Conservation (phyloP, 2,888 invertebrate species). For the Cosmia pyralina region DNA sequence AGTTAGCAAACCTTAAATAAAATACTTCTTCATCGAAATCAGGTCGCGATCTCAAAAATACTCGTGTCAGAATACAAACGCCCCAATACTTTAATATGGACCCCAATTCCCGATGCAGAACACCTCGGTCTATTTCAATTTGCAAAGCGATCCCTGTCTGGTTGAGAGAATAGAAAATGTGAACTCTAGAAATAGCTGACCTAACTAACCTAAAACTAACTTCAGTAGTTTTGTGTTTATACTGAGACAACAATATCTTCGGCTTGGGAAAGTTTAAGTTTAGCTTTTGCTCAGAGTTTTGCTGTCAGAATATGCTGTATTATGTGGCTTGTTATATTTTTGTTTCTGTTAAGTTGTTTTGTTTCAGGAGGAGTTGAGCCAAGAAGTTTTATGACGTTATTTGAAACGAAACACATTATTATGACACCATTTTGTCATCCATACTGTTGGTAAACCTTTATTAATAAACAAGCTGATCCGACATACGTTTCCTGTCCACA, state of each 20-base stretch:
- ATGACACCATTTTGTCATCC: slow-evolving; percentile 10
- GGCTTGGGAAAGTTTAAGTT: slow-evolving; percentile 36
- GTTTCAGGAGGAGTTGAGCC: slow-evolving; percentile 10
- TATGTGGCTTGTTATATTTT: slow-evolving; percentile 29
- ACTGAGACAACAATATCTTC: slow-evolving; percentile 49
- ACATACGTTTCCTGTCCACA: too few species aligned
- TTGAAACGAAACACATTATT: slow-evolving; percentile 21
- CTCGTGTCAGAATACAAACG: slow-evolving; percentile 16
- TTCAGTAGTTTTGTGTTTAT: slow-evolving; percentile 53
- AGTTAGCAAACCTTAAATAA: slow-evolving; percentile 29
- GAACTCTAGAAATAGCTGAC: slow-evolving; percentile 61
- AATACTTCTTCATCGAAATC: slow-evolving; percentile 27
- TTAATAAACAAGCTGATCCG: too few species aligned
- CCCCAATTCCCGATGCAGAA: slow-evolving; percentile 43
- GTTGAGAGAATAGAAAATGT: slow-evolving; percentile 55
- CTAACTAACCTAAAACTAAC: slow-evolving; percentile 58
- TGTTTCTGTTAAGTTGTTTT: slow-evolving; percentile 42
- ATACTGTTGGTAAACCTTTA: too few species aligned
- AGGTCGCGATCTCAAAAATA: slow-evolving; percentile 43
- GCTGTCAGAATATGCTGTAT: slow-evolving; percentile 18
- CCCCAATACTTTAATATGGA: slow-evolving; percentile 38
- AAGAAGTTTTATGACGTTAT: slow-evolving; percentile 12
- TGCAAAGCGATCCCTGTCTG: slow-evolving; percentile 41
- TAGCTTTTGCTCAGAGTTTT: slow-evolving; percentile 32
- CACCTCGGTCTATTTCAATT: slow-evolving; percentile 46